A percentile compares a stretch with the other conserved stretches of the same genome.
Evolutionary conservation across 1,140 invertebrate species (phyloP).

Genomic region (Pseudachorutes palmiensis): DNA sequence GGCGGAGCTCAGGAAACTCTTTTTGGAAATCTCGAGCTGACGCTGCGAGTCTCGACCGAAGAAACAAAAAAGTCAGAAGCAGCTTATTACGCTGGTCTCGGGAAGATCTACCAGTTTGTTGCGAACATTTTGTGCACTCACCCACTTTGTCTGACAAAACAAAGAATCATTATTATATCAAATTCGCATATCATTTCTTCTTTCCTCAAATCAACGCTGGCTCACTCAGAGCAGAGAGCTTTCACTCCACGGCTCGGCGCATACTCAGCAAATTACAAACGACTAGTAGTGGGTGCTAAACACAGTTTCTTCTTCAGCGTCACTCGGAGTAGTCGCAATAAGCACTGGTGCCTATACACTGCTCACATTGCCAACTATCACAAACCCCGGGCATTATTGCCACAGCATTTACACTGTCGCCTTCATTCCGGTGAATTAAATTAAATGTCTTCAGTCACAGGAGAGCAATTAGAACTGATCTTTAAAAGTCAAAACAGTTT

Average conservation of each 20-base stretch:
- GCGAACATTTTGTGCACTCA: slow-evolving; percentile 9
- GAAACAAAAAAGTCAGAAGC: neutral
- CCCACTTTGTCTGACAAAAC: slow-evolving; percentile 6
- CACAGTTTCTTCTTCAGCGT: neutral
- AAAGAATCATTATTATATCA: neutral
- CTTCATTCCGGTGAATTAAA: too few relatives aligned
- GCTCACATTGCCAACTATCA: too few relatives aligned
- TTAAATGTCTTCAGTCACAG: too few relatives aligned
- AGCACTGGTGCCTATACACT: too few relatives aligned
- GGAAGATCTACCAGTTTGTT: neutral
- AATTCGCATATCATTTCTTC: neutral
- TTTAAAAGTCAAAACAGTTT: neutral
- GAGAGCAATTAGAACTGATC: too few relatives aligned
- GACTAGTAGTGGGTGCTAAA: neutral
- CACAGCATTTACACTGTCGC: too few relatives aligned
- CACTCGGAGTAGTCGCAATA: neutral
- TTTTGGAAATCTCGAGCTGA: neutral
- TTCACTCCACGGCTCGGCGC: neutral
- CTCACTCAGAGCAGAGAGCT: neutral
- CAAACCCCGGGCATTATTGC: too few relatives aligned
- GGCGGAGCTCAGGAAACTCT: slow-evolving; percentile 26
- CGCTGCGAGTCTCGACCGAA: too few relatives aligned
- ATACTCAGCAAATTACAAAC: neutral
- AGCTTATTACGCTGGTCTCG: neutral
- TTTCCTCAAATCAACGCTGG: neutral